These are phyloP conservation scores for Rhabdophis nuchalis DNA, from an alignment of 2,797 vertebrate species.

Conservation along the genomic window DNA sequence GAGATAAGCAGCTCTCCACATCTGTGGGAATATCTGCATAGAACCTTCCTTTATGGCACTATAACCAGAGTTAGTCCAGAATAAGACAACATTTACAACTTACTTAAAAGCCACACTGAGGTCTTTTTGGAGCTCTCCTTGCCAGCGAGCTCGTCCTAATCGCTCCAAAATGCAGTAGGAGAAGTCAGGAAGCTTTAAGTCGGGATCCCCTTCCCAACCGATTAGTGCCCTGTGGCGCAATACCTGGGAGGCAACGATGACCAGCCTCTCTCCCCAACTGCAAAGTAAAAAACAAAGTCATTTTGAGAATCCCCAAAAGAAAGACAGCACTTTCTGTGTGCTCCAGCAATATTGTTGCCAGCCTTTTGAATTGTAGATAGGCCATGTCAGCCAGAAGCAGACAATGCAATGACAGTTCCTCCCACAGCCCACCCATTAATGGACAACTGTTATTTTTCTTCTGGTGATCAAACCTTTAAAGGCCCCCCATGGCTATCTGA, in stretches of 20 bases:
- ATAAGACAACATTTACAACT: neutral
- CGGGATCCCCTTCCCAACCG: slow-evolving; percentile 83
- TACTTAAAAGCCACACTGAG: slow-evolving; percentile 85
- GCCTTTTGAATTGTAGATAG: no score
- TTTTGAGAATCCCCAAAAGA: neutral
- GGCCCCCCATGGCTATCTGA: neutral
- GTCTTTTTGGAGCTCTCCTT: slow-evolving; percentile 92
- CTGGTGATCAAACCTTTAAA: neutral
- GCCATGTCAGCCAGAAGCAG: neutral
- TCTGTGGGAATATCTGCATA: neutral
- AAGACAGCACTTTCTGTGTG: no score
- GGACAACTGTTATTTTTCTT: neutral
- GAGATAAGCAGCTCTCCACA: neutral
- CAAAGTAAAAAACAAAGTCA: slow-evolving; percentile 27
- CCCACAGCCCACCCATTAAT: neutral
- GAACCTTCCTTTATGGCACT: neutral
- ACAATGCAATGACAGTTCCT: neutral
- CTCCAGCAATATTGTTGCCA: neutral
- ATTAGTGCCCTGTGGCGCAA: slow-evolving; percentile 83
- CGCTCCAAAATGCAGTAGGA: slow-evolving; percentile 94
- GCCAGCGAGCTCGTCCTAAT: slow-evolving; percentile 90
- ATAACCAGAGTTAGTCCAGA: neutral
- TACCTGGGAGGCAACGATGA: slow-evolving; percentile 84
- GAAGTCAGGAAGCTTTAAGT: slow-evolving; percentile 82
- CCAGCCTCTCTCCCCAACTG: slow-evolving; percentile 88